A percentile compares a stretch with the other conserved stretches of the same genome.
These are phyloP conservation scores for Meandrusa payeni DNA, from an alignment of 2,888 invertebrate species.

Conservation along the genomic window DNA sequence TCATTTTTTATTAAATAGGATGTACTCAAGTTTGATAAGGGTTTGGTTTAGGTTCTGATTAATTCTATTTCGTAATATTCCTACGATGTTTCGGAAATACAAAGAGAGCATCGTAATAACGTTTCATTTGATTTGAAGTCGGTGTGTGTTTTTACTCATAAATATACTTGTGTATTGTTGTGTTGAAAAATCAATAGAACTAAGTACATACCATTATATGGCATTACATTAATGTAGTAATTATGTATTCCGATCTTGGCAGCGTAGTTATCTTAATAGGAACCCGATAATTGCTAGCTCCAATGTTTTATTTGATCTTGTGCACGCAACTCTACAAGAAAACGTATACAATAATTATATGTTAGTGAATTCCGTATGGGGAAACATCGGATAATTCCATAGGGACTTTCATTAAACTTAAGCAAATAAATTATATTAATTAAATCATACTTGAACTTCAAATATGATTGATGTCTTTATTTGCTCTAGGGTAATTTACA, in stretches of 20 bases:
- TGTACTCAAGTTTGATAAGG: too few relatives aligned
- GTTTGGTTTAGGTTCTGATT: too few relatives aligned
- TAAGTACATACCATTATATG: slow-evolving; percentile 1
- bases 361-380: neutral
- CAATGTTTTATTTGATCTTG: slow-evolving; percentile 10
- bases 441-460: too few relatives aligned
- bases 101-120: too few relatives aligned
- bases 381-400: neutral
- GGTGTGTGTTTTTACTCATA: too few relatives aligned
- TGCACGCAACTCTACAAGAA: neutral
- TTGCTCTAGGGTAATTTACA: too few relatives aligned
- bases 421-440: neutral
- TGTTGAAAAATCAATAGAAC: slow-evolving; percentile 3
- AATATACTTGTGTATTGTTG: too few relatives aligned
- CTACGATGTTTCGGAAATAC: too few relatives aligned
- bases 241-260: slow-evolving; percentile 6
- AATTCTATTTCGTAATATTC: too few relatives aligned
- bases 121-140: too few relatives aligned
- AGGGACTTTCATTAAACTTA: neutral
- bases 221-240: slow-evolving; percentile 9
- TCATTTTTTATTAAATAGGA: too few relatives aligned
- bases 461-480: too few relatives aligned
- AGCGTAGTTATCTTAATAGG: slow-evolving; percentile 12
- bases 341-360: slow-evolving; percentile 2
- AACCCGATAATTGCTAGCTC: slow-evolving; percentile 6